Conservation (phyloP, 92 coral and sea anemone species). For the Zoanthus gigantus region DNA sequence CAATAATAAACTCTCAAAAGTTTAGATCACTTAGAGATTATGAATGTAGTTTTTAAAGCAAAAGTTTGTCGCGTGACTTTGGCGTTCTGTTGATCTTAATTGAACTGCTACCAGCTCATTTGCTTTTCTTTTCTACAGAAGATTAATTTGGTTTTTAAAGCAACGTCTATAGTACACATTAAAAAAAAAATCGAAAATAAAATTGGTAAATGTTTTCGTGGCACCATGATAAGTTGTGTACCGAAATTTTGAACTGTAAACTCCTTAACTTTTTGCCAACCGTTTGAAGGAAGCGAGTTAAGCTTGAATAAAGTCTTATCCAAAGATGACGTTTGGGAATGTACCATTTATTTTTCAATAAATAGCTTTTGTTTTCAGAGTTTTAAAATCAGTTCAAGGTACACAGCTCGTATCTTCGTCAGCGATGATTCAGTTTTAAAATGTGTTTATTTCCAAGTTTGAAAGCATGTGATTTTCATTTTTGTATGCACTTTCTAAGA, state of each 20-base stretch:
- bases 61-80: background rate
- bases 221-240: background rate
- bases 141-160: background rate
- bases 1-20: background rate
- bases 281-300: too few relatives aligned
- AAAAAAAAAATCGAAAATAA: background rate
- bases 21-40: background rate
- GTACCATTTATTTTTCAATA: too few relatives aligned
- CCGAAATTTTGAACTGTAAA: too few relatives aligned
- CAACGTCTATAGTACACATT: background rate
- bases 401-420: too few relatives aligned
- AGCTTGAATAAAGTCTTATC: too few relatives aligned
- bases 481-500: background rate
- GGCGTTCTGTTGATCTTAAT: constrained; percentile 4
- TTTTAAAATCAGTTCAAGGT: too few relatives aligned
- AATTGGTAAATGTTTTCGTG: background rate
- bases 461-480: too few relatives aligned
- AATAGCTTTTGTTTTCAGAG: too few relatives aligned
- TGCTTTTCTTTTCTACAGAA: background rate
- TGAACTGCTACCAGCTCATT: background rate
- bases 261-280: too few relatives aligned
- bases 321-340: too few relatives aligned
- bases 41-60: background rate
- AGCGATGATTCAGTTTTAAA: too few relatives aligned
- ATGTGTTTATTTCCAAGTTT: too few relatives aligned